phyloP scores from a whole-genome alignment of 2,797 vertebrate species.

The Delichon dasypus region DNA sequence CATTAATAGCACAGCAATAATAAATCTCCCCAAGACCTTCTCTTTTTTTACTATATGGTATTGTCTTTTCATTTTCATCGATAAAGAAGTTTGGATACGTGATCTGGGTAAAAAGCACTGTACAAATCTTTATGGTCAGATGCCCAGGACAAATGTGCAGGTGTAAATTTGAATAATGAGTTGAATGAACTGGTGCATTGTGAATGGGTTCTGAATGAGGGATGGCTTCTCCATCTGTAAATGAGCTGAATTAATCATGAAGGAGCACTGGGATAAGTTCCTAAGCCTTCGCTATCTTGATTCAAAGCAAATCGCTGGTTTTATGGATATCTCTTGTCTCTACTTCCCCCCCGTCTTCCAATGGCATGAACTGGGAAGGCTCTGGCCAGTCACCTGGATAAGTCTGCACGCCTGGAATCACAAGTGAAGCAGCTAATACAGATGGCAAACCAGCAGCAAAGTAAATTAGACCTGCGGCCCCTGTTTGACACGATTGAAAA shows the following conservation, averaged over 20 bases:
- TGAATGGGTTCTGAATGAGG: slow-evolving; percentile 5
- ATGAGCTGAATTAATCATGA: neutral
- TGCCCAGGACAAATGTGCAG: neutral
- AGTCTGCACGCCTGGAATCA: slow-evolving; percentile 75
- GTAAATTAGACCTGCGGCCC: slow-evolving; percentile 75
- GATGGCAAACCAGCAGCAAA: slow-evolving; percentile 77
- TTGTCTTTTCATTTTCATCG: neutral
- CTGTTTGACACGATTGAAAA: slow-evolving; percentile 81
- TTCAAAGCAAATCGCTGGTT: neutral
- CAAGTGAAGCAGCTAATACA: slow-evolving; percentile 82
- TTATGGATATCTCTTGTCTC: neutral
- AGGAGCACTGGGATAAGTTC: neutral
- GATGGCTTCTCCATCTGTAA: neutral
- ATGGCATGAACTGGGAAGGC: slow-evolving; percentile 63
- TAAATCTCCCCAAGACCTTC: neutral
- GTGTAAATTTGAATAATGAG: neutral
- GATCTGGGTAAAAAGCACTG: neutral
- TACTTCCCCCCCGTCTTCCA: neutral
- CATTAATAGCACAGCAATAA: neutral
- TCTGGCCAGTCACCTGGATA: slow-evolving; percentile 76
- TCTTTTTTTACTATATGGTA: neutral
- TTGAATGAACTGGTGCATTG: neutral
- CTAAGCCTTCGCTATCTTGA: neutral
- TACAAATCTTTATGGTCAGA: neutral
- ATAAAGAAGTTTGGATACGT: neutral